Conservation (phyloP, 2,888 invertebrate genomes). For the Falcaria lacertinaria region DNA sequence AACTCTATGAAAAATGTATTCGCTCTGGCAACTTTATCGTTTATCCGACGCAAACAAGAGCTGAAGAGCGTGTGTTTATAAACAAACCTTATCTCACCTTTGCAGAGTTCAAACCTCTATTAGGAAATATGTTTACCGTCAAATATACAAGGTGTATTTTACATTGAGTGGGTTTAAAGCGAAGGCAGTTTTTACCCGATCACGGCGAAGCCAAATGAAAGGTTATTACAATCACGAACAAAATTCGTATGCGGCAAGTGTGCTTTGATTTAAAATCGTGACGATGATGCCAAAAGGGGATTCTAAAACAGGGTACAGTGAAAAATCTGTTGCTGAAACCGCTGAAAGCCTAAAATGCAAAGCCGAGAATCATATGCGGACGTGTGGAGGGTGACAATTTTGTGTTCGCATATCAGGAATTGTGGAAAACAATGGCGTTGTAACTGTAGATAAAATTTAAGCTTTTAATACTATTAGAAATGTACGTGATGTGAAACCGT, state of each 20-base stretch:
- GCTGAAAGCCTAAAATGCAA: conserved; percentile 12
- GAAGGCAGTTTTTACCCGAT: no score
- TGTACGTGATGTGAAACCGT: no score
- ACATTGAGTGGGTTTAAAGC: no score
- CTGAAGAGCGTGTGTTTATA: background rate
- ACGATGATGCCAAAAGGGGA: conserved; percentile 30
- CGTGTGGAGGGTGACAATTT: background rate
- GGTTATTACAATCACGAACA: conserved; percentile 21
- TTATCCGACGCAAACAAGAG: background rate
- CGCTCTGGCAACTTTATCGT: background rate
- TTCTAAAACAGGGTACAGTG: conserved; percentile 23
- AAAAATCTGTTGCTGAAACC: conserved; percentile 12
- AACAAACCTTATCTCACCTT: background rate
- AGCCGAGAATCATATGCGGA: conserved; percentile 9
- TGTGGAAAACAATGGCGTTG: no score
- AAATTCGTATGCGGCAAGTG: conserved; percentile 43
- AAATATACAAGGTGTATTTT: no score
- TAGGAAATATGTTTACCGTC: no score
- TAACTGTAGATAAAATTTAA: no score
- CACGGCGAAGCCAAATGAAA: no score
- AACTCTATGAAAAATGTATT: conserved; percentile 1
- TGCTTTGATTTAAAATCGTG: conserved; percentile 53
- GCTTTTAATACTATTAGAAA: no score
- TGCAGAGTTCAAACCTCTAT: no score
- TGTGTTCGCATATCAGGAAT: no score